Conservation (phyloP, 2,797 vertebrate genomes). For the Varecia variegata region DNA sequence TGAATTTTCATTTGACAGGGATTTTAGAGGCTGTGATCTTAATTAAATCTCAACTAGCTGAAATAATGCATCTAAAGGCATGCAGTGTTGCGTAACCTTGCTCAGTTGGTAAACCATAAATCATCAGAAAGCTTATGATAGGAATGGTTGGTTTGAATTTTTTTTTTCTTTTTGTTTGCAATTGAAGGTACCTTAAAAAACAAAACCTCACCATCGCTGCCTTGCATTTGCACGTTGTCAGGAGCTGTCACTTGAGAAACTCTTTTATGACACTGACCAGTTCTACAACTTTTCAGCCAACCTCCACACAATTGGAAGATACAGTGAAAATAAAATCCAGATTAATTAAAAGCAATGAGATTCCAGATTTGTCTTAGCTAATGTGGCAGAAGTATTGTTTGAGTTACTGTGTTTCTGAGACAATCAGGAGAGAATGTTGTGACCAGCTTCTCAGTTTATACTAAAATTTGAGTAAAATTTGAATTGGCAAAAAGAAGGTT, state of each 20-base stretch:
- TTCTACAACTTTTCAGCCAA: slow-evolving; percentile 72
- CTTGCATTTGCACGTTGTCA: slow-evolving; percentile 62
- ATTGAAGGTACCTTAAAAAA: slow-evolving; percentile 75
- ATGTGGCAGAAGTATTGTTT: neutral
- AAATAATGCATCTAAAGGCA: slow-evolving; percentile 93
- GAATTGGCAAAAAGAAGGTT: neutral
- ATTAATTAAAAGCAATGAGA: slow-evolving; percentile 71
- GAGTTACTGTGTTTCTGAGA: slow-evolving; percentile 39
- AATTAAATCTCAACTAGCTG: slow-evolving; percentile 97
- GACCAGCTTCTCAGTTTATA: neutral
- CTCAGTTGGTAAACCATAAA: slow-evolving; percentile 90
- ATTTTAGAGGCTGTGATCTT: slow-evolving; percentile 96
- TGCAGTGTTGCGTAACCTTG: slow-evolving; percentile 90
- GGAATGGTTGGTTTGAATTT: slow-evolving; percentile 81
- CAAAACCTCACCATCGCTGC: slow-evolving; percentile 42
- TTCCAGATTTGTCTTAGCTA: slow-evolving; percentile 38
- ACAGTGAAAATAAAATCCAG: slow-evolving; percentile 74
- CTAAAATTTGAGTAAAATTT: slow-evolving; percentile 59
- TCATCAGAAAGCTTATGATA: slow-evolving; percentile 87
- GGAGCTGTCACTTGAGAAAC: slow-evolving; percentile 62
- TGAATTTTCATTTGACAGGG: slow-evolving; percentile 94
- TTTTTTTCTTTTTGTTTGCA: slow-evolving; percentile 79
- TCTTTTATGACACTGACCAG: slow-evolving; percentile 76
- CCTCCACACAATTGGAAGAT: slow-evolving; percentile 71
- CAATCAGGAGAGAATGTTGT: slow-evolving; percentile 26